These are phyloP conservation scores for Apodemia duryi DNA, from an alignment of 2,888 invertebrate species.

Conservation along the genomic window DNA sequence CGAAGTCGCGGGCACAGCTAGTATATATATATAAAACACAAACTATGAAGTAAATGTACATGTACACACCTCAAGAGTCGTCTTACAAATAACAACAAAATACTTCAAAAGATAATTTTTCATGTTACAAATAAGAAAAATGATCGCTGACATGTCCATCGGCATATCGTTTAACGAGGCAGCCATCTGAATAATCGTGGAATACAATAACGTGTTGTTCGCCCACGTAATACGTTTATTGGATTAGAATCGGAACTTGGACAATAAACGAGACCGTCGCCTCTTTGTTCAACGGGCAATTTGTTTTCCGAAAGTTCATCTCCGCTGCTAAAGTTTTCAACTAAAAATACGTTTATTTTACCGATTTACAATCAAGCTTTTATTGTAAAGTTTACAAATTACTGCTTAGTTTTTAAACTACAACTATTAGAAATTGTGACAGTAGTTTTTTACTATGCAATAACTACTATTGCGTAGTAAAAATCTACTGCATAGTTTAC, in stretches of 20 bases:
- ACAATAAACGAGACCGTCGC: slow-evolving; percentile 20
- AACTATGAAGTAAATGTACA: neutral
- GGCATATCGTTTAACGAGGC: slow-evolving; percentile 15
- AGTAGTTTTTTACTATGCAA: too few species aligned
- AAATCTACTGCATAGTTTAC: too few species aligned
- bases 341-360: too few species aligned
- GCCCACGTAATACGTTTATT: slow-evolving; percentile 21
- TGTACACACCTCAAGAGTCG: neutral
- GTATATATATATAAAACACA: too few species aligned
- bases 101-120: neutral
- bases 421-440: too few species aligned
- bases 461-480: too few species aligned
- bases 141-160: slow-evolving; percentile 8
- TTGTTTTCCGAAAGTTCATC: slow-evolving; percentile 17
- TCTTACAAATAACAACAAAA: neutral
- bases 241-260: slow-evolving; percentile 22
- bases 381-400: too few species aligned
- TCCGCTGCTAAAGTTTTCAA: slow-evolving; percentile 1
- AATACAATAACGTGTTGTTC: slow-evolving; percentile 23
- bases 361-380: too few species aligned
- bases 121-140: neutral
- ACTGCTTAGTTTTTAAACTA: too few species aligned
- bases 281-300: slow-evolving; percentile 13
- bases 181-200: slow-evolving; percentile 21
- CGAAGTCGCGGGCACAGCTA: too few species aligned